Conservation (phyloP, 2,113 vertebrate species). For the Gymnarchus niloticus region DNA sequence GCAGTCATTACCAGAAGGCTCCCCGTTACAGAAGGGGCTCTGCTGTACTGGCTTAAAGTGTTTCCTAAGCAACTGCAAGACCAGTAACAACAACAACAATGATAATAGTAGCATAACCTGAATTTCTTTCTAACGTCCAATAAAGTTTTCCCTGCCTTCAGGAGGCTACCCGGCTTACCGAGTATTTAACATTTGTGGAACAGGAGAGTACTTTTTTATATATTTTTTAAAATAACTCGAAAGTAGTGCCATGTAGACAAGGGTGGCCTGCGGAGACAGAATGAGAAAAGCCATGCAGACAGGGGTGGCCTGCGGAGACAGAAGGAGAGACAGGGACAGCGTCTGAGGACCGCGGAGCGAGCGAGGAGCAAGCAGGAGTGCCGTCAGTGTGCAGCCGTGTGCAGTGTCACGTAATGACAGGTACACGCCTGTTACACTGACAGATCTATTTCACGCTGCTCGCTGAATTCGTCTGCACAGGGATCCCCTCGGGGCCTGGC, state of each 20-base stretch:
- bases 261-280: background rate
- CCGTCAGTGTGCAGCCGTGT: background rate
- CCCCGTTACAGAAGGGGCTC: background rate
- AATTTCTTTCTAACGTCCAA: too few relatives aligned
- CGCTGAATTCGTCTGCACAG: background rate
- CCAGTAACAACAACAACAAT: background rate
- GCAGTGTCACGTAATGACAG: background rate
- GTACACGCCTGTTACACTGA: background rate
- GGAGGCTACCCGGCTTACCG: too few relatives aligned
- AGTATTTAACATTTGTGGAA: too few relatives aligned
- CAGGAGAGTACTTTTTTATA: too few relatives aligned
- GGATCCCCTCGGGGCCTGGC: background rate
- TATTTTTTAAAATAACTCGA: background rate
- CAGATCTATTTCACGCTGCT: background rate
- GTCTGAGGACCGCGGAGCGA: too few relatives aligned
- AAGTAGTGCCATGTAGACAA: background rate
- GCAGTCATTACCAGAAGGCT: background rate
- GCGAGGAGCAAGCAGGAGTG: too few relatives aligned
- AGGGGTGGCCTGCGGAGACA: too few relatives aligned
- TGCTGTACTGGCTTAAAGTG: background rate
- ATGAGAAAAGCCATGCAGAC: background rate
- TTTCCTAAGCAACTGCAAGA: background rate
- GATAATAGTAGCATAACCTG: background rate
- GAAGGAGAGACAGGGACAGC: too few relatives aligned
- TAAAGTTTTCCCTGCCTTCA: too few relatives aligned